A percentile compares a stretch with the other conserved stretches of the same genome.
Evolutionary conservation across 37 sponge, comb jelly and placozoan species (phyloP).

Genomic region (Agelas oroides): DNA sequence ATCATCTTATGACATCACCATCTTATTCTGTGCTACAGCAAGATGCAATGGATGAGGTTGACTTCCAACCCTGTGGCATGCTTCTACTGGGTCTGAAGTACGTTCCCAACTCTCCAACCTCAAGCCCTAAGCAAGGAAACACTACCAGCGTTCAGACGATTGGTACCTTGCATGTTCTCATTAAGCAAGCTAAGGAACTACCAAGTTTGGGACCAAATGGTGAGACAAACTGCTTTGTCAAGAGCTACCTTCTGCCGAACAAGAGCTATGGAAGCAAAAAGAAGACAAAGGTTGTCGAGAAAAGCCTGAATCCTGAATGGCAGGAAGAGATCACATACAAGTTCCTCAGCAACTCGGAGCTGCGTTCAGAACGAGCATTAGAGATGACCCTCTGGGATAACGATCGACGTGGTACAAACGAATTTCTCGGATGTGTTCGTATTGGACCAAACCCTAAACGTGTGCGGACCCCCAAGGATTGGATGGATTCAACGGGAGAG

Average conservation of each 20-base stretch:
- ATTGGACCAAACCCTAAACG: constrained; percentile 32
- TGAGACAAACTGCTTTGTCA: constrained; percentile 22
- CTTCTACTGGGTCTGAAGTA: constrained; percentile 9
- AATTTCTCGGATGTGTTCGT: constrained; percentile 71
- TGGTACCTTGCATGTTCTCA: constrained; percentile 26
- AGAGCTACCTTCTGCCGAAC: constrained; percentile 65
- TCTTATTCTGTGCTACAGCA: no score
- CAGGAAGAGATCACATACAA: constrained; percentile 42
- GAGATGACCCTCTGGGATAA: constrained; percentile 76
- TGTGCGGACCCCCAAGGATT: background rate
- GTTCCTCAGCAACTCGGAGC: constrained; percentile 16
- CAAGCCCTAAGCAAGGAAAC: no score
- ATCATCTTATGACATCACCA: no score
- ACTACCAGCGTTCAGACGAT: background rate
- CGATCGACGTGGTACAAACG: constrained; percentile 56
- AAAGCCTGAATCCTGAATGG: constrained; percentile 66
- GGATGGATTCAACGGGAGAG: constrained; percentile 55
- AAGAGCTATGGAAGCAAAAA: constrained; percentile 29
- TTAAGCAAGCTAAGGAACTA: constrained; percentile 61
- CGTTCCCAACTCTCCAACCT: no score
- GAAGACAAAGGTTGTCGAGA: constrained; percentile 56
- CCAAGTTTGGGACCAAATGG: constrained; percentile 4
- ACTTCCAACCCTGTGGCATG: background rate
- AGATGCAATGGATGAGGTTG: no score
- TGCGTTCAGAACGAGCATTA: constrained; percentile 34